Conservation (phyloP, 2,888 invertebrate species). For the Scaptomyza tumidula region DNA sequence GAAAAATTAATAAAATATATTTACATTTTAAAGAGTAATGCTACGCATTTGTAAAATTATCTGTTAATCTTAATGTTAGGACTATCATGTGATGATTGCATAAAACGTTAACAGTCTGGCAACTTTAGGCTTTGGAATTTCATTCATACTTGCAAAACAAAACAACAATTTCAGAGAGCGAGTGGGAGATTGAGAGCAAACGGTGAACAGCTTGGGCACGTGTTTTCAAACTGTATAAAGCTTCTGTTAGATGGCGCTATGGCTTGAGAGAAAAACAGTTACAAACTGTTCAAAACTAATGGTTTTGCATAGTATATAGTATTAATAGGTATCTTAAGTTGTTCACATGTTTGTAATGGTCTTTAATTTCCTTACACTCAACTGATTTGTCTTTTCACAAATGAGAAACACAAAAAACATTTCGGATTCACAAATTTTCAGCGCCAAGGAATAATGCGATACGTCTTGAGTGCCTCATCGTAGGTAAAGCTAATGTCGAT, state of each 20-base stretch:
- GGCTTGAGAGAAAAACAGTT: neutral
- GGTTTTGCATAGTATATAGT: too few relatives aligned
- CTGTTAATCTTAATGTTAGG: neutral
- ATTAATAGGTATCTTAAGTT: too few relatives aligned
- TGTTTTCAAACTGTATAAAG: slow-evolving; percentile 41
- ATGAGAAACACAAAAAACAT: neutral
- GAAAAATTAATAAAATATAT: accelerated
- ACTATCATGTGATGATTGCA: slow-evolving; percentile 28
- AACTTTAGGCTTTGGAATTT: slow-evolving; percentile 41
- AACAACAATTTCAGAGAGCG: slow-evolving; percentile 11
- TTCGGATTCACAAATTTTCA: slow-evolving; percentile 8
- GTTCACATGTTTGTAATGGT: too few relatives aligned
- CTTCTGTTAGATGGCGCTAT: slow-evolving; percentile 43
- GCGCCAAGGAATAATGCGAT: slow-evolving; percentile 76
- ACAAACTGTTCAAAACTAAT: neutral
- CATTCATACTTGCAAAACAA: slow-evolving; percentile 59
- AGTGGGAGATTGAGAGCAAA: slow-evolving; percentile 8
- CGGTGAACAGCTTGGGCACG: slow-evolving; percentile 39
- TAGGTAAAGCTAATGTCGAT: slow-evolving; percentile 72
- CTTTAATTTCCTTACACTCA: neutral
- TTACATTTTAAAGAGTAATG: accelerated
- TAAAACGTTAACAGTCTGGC: slow-evolving; percentile 50
- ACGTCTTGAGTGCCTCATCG: slow-evolving; percentile 68
- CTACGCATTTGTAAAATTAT: too few relatives aligned
- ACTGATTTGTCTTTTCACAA: slow-evolving; percentile 1